Evolutionary conservation across 2,888 invertebrate genomes (phyloP), one percentile per base, ranked within the genome.

Genomic region (Pristionchus exspectatus): DNA sequence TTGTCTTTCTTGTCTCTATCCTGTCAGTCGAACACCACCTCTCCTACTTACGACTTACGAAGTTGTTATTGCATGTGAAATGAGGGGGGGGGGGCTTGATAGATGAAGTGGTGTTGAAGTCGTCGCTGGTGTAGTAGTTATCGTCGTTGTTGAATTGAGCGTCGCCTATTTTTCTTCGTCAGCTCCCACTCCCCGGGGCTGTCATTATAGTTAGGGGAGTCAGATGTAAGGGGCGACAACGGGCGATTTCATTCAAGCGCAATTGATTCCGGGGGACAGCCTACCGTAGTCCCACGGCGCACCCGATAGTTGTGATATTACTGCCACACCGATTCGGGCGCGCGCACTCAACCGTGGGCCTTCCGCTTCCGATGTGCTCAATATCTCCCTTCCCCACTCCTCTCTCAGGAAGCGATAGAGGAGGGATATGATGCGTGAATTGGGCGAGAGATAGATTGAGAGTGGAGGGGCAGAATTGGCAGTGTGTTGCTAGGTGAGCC

Each of bases 361-460:
- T 81, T 81, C 81, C 81, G 81, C 50, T 81, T 81, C 81, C 81
- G 81, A 81, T 81, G 50, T 81, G 81, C 81, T 54, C 54, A 81
- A 81, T 81, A 81, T 81, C 81, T 81, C n/a, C 16, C 16, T 24
- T 72, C 30, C 72, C 18, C 5, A 1, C 24, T 7, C 63, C 30
- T 30, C 30, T 69, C 69, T 69, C 69, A 69, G 30, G 74, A 38
- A 38, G 50, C 50, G 63, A n/a, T n/a, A 77, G 81, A 44, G 44
- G 81, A 74, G 81, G 81, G 81, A 81, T 81, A 81, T 81, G 81
- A 81, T 81, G 81, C 81, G 81, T 81, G 81, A 81, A 81, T 81
- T 33, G 81, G 81, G 10, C n/a, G n/a, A n/a, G 38, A 38, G 27
- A 54, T 50, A 50, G 50, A 50, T 38, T 24, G 74, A 77, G 44